Evolutionary conservation across 2,888 invertebrate species (phyloP), one percentile per base, ranked within the genome.

Genomic region (Spatulosminthurus flaviceps): DNA sequence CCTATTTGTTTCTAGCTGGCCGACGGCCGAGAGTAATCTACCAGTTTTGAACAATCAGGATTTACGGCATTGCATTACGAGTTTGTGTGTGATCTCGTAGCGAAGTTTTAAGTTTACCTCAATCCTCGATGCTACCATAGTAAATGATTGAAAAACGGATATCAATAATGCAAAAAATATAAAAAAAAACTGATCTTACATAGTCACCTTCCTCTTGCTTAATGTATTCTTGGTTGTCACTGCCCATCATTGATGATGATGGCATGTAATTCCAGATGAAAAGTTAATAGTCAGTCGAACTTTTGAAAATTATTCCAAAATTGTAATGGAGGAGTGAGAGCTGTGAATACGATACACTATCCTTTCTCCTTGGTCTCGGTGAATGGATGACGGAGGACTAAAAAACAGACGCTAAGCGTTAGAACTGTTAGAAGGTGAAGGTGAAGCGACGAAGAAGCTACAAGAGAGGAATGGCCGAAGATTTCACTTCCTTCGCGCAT

Each of bases 201-300:
- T 83, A 81, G 43, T 83, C 80, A 24, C 81, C 79, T 16, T 79
- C 41, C 22, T 82, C 83, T 73, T 82, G 74, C 76, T 83, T 81
- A 29, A 81, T 81, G 79, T 84, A 84, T 19, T 83, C 82, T 71
- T 83, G 81, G 24, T 80, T 81, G 67, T 83, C 83, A 29, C 82
- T 83, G 11, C 84, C 84, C 84, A 84, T 84, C 28, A 42, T 81
- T 60, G 24, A n/a, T 29, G 74, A n/a, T 29, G 75, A 51, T 29
- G 41, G 22, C 1, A 41, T 34, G 16, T 71, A 41, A 41, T 70
- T 70, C 22, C 13, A 22, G 60, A 60, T 9, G 2, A 64, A 64
- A 24, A 24, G 34, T n/a, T n/a, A n/a, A n/a, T 7, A 51, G 16
- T 51, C n/a, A 51, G 29, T 24, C 66, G 66, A 22, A n/a, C 61